Evolutionary conservation across 2,888 invertebrate genomes (phyloP), one percentile per base, ranked within the genome.

Genomic region (Perizoma flavofasciatum): DNA sequence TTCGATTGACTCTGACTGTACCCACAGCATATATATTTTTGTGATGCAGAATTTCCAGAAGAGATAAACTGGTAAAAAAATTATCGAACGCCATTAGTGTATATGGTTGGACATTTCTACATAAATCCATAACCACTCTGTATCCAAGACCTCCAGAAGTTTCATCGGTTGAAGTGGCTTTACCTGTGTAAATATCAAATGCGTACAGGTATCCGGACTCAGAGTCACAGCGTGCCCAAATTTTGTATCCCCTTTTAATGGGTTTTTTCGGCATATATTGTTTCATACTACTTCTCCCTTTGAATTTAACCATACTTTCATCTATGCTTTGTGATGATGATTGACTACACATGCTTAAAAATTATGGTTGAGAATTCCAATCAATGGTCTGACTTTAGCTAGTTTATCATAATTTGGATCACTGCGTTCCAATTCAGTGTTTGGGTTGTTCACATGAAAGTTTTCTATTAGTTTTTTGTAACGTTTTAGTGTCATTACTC

Each of bases 391-490:
- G 32, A 45, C 32, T 45, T 45, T 45, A 32, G 32, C 5, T 45
- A 45, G 45, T 45, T 45, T 68, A 49, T 71, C 71, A 60, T 63
- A 64, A 63, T 54, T 46, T 63, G 49, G 39, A 45, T 45, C 53
- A 40, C 39, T 54, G 33, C 60, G 57, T 49, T 58, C 56, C 46
- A 63, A 46, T 55, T 64, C 66, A 46, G 32, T 22, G 45, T 45
- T 41, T 41, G 41, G 35, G 32, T 45, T 45, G 49, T 37, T 49
- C 49, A 37, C 49, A 64, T 70, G 70, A 8, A 72, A 46, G 51
- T 68, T 68, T 65, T 70, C 65, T 35, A 60, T 61, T 8, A 66
- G 62, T 61, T 70, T 68, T 56, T 69, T 65, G 44, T 67, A 70
- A 51, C 65, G 47, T 59, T 43, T 63, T 8, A 50, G 44, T 47